phyloP scores from a whole-genome alignment of 2,888 invertebrate genomes.

The Cetonia aurata region DNA sequence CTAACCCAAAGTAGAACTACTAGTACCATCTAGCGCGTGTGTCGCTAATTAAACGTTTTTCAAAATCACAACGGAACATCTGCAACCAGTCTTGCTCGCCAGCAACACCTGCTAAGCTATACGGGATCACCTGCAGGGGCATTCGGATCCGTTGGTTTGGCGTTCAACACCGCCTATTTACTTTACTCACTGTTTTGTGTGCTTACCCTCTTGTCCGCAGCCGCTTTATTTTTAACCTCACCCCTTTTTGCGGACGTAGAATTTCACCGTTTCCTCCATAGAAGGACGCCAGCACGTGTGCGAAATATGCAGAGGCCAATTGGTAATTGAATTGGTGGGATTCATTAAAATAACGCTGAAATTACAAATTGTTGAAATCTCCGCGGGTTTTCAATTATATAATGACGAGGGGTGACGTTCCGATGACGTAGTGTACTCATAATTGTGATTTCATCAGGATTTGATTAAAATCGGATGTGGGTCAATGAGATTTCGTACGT shows the following conservation, averaged over 20 bases:
- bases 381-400: slow-evolving; percentile 31
- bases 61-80: slow-evolving; percentile 54
- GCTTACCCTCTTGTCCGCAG: not conserved
- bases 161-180: slow-evolving; percentile 14
- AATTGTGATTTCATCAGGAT: slow-evolving; percentile 23
- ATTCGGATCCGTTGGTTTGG: slow-evolving; percentile 42
- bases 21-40: slow-evolving; percentile 52
- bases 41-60: slow-evolving; percentile 58
- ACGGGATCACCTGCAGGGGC: slow-evolving; percentile 47
- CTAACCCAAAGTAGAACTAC: slow-evolving; percentile 35
- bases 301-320: slow-evolving; percentile 26
- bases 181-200: slow-evolving; percentile 26
- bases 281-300: slow-evolving; percentile 9
- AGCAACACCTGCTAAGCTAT: slow-evolving; percentile 50
- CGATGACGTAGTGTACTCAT: slow-evolving; percentile 12
- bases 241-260: slow-evolving; percentile 6
- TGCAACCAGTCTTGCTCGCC: slow-evolving; percentile 58
- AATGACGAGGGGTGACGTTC: slow-evolving; percentile 36
- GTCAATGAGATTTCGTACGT: no score
- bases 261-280: slow-evolving; percentile 1
- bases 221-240: slow-evolving; percentile 13
- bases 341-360: slow-evolving; percentile 40
- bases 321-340: slow-evolving; percentile 32
- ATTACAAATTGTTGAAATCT: slow-evolving; percentile 29
- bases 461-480: no score